Percentiles rank a stretch among this genome's conserved stretches.
phyloP scores from a whole-genome alignment of 2,888 invertebrate species.

The Mimumesa dahlbomi region DNA sequence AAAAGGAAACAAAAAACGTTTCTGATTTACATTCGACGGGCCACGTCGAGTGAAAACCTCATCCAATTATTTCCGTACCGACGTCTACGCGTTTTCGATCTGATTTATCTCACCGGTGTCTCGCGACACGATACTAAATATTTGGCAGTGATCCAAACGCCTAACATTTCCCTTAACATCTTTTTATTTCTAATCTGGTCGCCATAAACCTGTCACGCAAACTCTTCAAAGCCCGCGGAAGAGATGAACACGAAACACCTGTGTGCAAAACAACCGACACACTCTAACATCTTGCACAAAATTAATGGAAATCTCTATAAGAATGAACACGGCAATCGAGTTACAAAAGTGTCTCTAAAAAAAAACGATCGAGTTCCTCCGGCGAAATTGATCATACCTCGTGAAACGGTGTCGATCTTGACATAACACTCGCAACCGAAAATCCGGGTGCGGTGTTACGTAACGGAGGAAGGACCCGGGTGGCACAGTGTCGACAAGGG shows the following conservation, averaged over 20 bases:
- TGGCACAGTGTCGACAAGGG: conserved; percentile 27
- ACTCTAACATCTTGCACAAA: no score
- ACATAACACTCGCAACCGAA: conserved; percentile 25
- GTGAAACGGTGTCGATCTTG: conserved; percentile 18
- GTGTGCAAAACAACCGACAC: conserved; percentile 2
- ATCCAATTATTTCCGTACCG: conserved; percentile 60
- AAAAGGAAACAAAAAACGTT: conserved; percentile 37
- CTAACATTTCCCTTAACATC: conserved; percentile 31
- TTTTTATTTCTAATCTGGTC: conserved; percentile 20
- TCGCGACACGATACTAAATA: conserved; percentile 25
- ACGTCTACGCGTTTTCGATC: conserved; percentile 53
- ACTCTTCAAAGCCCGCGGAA: no score
- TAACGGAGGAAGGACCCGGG: conserved; percentile 9
- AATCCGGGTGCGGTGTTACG: no score
- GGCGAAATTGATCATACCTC: no score
- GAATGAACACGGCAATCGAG: not conserved
- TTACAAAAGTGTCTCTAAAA: conserved; percentile 15
- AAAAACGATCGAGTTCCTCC: no score
- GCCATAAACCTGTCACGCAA: conserved; percentile 33
- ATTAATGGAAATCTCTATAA: not conserved
- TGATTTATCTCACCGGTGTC: conserved; percentile 55
- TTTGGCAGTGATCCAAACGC: conserved; percentile 56
- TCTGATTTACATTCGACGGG: conserved; percentile 48
- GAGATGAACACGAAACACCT: no score
- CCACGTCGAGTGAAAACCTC: conserved; percentile 40